These are phyloP conservation scores for Ramphastos sulfuratus DNA, from an alignment of 2,113 vertebrate genomes.

Conservation along the genomic window DNA sequence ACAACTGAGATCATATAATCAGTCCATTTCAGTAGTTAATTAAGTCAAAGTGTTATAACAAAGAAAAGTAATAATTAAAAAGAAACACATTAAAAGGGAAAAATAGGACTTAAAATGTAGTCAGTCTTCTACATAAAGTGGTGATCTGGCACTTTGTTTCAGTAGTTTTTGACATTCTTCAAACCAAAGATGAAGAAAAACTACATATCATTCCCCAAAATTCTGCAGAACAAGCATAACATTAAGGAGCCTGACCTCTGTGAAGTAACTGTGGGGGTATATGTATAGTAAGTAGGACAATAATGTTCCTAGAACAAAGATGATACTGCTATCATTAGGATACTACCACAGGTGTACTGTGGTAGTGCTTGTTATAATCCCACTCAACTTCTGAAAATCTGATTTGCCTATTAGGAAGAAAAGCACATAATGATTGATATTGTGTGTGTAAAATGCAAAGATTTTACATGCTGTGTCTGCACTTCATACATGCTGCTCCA, in stretches of 20 bases:
- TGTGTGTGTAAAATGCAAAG: not conserved
- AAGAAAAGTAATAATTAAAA: not conserved
- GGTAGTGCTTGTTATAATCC: not conserved
- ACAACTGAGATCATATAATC: conserved; percentile 29
- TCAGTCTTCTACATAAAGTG: not conserved
- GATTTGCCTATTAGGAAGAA: not conserved
- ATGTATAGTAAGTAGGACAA: not conserved
- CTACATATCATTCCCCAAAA: not conserved
- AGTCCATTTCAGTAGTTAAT: conserved; percentile 36
- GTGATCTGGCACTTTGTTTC: not conserved
- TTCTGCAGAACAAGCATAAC: not conserved
- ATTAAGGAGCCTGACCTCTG: not conserved
- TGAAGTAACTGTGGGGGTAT: not conserved
- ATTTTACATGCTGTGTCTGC: not conserved
- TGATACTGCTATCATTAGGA: not conserved
- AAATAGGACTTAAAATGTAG: not conserved
- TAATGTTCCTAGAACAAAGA: not conserved
- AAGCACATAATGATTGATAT: not conserved
- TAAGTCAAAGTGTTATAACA: conserved; percentile 13
- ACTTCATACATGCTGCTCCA: not conserved
- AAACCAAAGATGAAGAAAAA: not conserved
- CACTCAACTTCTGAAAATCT: not conserved
- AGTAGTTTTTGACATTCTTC: not conserved
- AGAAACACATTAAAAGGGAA: not conserved
- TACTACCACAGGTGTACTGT: not conserved